Conservation (phyloP, 1,140 invertebrate genomes). For the Drosophila malerkotliana region DNA sequence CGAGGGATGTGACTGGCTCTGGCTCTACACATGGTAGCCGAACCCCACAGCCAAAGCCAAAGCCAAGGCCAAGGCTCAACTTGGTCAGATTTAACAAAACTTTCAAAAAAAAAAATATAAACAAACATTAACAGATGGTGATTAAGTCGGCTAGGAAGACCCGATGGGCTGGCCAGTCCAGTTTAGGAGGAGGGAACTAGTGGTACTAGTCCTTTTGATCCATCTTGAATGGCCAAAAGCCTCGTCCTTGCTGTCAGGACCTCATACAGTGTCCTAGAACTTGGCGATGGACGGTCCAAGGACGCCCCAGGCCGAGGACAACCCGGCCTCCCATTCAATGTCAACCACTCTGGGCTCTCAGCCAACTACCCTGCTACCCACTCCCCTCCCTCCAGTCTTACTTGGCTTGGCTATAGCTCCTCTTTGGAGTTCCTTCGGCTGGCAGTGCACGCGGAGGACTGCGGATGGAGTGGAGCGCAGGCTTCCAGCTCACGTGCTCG, state of each 20-base stretch:
- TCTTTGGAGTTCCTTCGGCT: slow-evolving; percentile 45
- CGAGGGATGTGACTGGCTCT: slow-evolving; percentile 13
- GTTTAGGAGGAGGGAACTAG: too few species aligned
- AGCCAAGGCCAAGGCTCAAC: slow-evolving; percentile 10
- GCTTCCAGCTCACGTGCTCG: slow-evolving; percentile 44
- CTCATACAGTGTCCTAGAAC: slow-evolving; percentile 49
- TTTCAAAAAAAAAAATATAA: slow-evolving; percentile 15
- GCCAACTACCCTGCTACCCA: slow-evolving; percentile 18
- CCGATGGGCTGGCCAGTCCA: neutral
- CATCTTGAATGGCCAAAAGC: too few species aligned
- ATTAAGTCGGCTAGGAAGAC: slow-evolving; percentile 6
- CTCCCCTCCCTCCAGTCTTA: neutral
- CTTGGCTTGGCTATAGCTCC: slow-evolving; percentile 21
- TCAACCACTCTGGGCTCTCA: slow-evolving; percentile 42
- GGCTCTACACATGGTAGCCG: slow-evolving; percentile 29
- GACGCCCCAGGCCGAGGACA: slow-evolving; percentile 48
- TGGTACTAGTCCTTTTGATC: too few species aligned
- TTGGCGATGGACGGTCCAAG: slow-evolving; percentile 52
- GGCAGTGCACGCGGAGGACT: slow-evolving; percentile 55
- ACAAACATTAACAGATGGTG: slow-evolving; percentile 9
- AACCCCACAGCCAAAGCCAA: slow-evolving; percentile 20
- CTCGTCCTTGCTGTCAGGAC: slow-evolving; percentile 26
- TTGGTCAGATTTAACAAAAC: slow-evolving; percentile 14
- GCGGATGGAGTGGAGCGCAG: slow-evolving; percentile 35
- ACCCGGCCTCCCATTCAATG: slow-evolving; percentile 23